These are phyloP conservation scores for Dipodomys merriami DNA, from an alignment of 2,113 vertebrate species.

Conservation along the genomic window DNA sequence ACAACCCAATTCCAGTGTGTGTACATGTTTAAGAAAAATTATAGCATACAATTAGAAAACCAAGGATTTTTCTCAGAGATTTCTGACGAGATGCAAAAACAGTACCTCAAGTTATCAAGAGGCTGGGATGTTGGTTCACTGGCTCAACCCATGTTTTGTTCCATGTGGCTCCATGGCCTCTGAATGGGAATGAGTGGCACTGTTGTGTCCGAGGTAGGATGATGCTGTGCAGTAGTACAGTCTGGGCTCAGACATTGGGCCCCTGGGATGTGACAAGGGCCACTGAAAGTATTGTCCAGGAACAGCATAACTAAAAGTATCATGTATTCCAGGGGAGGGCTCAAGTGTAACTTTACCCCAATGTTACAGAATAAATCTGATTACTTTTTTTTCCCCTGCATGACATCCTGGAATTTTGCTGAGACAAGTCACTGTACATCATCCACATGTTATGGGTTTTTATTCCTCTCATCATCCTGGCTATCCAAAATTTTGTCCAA, in stretches of 20 bases:
- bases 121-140: rapidly evolving
- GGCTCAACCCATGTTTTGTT: neutral
- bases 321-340: neutral
- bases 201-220: neutral
- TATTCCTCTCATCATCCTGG: neutral
- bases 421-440: neutral
- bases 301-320: neutral
- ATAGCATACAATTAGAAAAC: neutral
- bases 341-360: neutral
- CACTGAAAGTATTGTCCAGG: neutral
- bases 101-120: neutral
- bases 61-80: neutral
- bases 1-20: neutral
- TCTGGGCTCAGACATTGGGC: neutral
- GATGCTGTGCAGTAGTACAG: neutral
- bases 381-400: neutral
- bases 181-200: rapidly evolving
- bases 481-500: neutral
- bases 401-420: neutral
- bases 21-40: neutral
- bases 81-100: neutral
- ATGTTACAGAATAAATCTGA: neutral
- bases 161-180: neutral
- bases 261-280: rapidly evolving
- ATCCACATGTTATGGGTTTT: neutral